Base-by-base conservation (phyloP, 2,888 invertebrate genomes). In the Hypolimnas misippus region DNA sequence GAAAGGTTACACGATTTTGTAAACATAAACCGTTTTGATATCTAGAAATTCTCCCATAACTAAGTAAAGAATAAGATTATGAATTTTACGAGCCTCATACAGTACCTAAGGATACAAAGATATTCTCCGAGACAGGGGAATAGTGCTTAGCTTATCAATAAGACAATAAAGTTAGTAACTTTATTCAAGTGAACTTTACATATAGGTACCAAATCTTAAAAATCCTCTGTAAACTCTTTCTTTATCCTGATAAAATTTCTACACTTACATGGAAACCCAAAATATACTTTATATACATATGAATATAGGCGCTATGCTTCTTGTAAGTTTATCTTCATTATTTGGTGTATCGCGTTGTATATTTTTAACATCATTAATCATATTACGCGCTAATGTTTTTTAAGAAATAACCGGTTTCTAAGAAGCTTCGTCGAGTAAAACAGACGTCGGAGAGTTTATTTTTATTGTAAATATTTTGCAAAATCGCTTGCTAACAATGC, bases 381-480 rank as follows among this genome's bases (percentile, higher is more conserved):
- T 51, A 31, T 51, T 42, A 40, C 17, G 40, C 29, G 40, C 40
- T 29, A 51, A 49, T 55, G 33, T 56, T 53, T 54, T 59, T 52
- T 44, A 44, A 16, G 21, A 52, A 53, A 21, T 33, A 31, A 42
- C 42, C 42, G 58, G 10, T 52, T 59, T 44, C 52, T 52, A 19
- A 51, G 52, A 59, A 51, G 25, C 42, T 53, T 14, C 40, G 40
- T 10, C 33, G 58, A 38, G 31, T 52, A 12, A 52, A 44, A 58
- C 52, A 58, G 42, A 42, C 52, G 33, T 42, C 40, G 19, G n/a
- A 5, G 8, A 19, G 44, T 14, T 35, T 53, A 58, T 44, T 42
- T 35, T 59, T 35, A 53, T 25, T 35, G 42, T 59, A 53, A 42
- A 52, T 53, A 53, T 59, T 44, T 52, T 16, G 14, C 51, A 19